phyloP scores from a whole-genome alignment of 2,888 invertebrate genomes.

The Polydrusus cervinus region DNA sequence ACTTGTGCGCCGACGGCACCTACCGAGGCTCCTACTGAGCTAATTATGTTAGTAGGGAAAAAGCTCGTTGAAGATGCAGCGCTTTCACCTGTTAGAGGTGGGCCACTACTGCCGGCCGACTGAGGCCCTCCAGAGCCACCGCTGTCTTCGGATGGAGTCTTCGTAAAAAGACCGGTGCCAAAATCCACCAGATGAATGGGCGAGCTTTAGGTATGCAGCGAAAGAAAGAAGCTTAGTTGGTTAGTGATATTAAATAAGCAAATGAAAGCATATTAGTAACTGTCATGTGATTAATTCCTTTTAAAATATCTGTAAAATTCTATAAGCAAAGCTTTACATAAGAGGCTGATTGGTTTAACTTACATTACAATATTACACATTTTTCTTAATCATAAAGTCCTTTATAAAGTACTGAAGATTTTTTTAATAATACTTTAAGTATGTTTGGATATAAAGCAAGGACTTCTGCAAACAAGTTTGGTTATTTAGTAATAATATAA shows the following conservation, averaged over 20 bases:
- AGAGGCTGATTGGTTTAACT: too few species aligned
- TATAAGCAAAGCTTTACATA: too few species aligned
- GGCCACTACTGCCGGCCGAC: conserved; percentile 73
- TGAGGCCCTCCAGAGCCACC: conserved; percentile 77
- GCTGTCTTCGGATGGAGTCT: conserved; percentile 94
- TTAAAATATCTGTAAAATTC: too few species aligned
- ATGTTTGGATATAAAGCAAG: too few species aligned
- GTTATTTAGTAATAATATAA: too few species aligned
- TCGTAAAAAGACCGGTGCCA: conserved; percentile 93
- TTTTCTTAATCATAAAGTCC: too few species aligned
- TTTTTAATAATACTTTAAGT: too few species aligned
- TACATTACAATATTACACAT: too few species aligned
- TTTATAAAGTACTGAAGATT: too few species aligned
- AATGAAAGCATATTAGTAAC: not conserved
- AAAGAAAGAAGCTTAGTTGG: conserved; percentile 51
- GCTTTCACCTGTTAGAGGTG: conserved; percentile 71
- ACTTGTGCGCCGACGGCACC: conserved; percentile 68
- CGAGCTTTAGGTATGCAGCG: conserved; percentile 75
- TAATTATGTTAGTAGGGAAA: conserved; percentile 70
- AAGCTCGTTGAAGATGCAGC: conserved; percentile 65
- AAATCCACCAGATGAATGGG: conserved; percentile 97
- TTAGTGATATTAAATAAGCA: conserved; percentile 16
- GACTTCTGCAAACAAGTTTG: too few species aligned
- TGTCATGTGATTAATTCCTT: not conserved
- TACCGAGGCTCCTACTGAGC: conserved; percentile 69